A percentile compares a stretch with the other conserved stretches of the same genome.
Evolutionary conservation across 2,113 vertebrate genomes (phyloP).

Genomic region (Hoplias malabaricus): DNA sequence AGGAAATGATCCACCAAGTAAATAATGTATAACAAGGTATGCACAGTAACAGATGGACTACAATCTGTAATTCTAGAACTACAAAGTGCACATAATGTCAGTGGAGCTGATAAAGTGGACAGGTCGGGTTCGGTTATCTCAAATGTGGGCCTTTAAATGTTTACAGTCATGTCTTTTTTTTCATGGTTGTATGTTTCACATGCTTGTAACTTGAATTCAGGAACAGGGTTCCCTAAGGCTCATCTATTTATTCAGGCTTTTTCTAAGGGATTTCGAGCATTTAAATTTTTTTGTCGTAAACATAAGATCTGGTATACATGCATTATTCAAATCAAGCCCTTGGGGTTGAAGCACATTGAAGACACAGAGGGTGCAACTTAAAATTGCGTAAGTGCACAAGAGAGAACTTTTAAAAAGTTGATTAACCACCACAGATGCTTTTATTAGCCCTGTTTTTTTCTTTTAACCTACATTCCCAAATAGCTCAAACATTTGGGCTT

Average conservation of each 20-base stretch:
- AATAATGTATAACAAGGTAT: too few species aligned
- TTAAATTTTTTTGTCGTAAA: background rate
- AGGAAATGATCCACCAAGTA: too few species aligned
- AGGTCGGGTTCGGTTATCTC: too few species aligned
- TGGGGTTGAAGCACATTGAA: conserved; percentile 1
- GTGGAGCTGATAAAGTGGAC: too few species aligned
- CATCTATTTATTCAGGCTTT: background rate
- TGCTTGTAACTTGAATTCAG: background rate
- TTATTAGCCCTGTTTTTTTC: background rate
- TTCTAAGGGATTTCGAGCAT: background rate
- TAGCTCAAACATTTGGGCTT: too few species aligned
- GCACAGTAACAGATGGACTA: too few species aligned
- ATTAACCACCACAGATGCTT: background rate
- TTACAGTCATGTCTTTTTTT: background rate
- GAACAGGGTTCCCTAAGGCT: background rate
- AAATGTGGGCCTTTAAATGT: background rate
- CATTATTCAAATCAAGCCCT: conserved; percentile 26
- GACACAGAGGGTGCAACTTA: background rate
- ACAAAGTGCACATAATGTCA: too few species aligned
- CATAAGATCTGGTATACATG: background rate
- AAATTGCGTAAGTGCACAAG: conserved; percentile 2
- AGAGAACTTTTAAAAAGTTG: background rate
- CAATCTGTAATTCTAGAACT: too few species aligned
- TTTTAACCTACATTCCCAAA: background rate
- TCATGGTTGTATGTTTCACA: background rate